Conservation (phyloP, 2,888 invertebrate species). For the Nymphalis urticae region DNA sequence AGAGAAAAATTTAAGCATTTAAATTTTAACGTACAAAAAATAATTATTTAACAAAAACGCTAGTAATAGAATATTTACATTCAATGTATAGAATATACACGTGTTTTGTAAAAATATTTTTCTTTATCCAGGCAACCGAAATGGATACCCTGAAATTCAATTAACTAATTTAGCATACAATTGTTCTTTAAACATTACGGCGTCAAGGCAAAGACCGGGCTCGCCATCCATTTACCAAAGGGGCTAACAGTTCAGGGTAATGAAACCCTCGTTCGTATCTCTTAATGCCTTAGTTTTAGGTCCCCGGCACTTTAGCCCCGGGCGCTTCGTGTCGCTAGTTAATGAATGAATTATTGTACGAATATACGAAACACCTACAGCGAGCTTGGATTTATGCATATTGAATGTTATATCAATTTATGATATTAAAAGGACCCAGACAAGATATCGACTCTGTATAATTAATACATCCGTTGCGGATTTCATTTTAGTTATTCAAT, state of each 20-base stretch:
- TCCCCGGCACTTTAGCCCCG: slow-evolving; percentile 21
- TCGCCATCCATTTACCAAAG: slow-evolving; percentile 36
- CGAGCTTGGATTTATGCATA: slow-evolving; percentile 27
- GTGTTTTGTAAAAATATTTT: too few species aligned
- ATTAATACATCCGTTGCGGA: background rate
- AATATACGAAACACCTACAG: slow-evolving; percentile 29
- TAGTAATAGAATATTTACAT: too few species aligned
- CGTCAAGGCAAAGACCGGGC: slow-evolving; percentile 34
- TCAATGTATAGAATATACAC: too few species aligned
- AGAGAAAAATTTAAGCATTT: too few species aligned
- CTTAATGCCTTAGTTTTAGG: slow-evolving; percentile 27
- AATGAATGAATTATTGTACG: slow-evolving; percentile 31
- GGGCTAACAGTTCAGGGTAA: slow-evolving; percentile 36
- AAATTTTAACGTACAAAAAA: too few species aligned
- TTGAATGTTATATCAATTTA: slow-evolving; percentile 4
- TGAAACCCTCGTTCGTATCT: slow-evolving; percentile 25
- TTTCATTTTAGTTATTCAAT: too few species aligned
- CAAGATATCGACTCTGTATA: background rate
- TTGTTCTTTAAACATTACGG: slow-evolving; percentile 36
- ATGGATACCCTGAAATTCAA: slow-evolving; percentile 15
- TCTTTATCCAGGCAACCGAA: background rate
- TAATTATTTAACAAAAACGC: too few species aligned
- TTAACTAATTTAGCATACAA: slow-evolving; percentile 25
- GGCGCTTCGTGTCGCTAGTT: slow-evolving; percentile 25
- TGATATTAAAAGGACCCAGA: background rate